phyloP scores from a whole-genome alignment of 23 tunicate genomes.

The Oikopleura vanhoeffeni region DNA sequence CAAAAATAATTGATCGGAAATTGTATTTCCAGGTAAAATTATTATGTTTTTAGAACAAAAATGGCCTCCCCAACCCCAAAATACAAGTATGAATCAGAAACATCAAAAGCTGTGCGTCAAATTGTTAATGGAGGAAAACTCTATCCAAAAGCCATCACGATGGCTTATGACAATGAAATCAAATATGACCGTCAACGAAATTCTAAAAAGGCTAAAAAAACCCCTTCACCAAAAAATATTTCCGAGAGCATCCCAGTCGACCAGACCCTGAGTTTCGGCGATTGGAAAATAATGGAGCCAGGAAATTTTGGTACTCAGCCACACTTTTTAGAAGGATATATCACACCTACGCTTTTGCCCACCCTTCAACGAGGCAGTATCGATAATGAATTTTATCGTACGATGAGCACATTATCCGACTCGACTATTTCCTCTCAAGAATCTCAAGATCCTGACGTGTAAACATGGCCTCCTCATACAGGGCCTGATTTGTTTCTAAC shows the following conservation, averaged over 20 bases:
- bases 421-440: neutral
- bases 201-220: neutral
- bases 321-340: neutral
- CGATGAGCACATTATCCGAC: neutral
- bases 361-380: neutral
- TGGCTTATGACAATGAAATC: neutral
- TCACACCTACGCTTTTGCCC: neutral
- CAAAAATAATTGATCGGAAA: too few relatives aligned
- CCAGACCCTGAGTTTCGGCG: neutral
- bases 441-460: neutral
- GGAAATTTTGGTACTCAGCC: slow-evolving; percentile 11
- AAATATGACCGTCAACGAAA: neutral
- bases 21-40: too few relatives aligned
- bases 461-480: too few relatives aligned
- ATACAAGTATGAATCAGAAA: neutral
- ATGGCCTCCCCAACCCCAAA: neutral
- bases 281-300: slow-evolving; percentile 10
- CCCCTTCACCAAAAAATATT: neutral
- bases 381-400: neutral
- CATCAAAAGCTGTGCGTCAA: slow-evolving; percentile 1
- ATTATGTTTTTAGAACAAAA: neutral
- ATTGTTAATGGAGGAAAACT: neutral
- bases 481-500: too few relatives aligned
- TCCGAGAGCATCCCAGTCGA: neutral
- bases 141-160: neutral